Percentiles rank a stretch among this genome's conserved stretches.
These are phyloP conservation scores for Formica aserva DNA, from an alignment of 2,888 invertebrate genomes.

Conservation along the genomic window DNA sequence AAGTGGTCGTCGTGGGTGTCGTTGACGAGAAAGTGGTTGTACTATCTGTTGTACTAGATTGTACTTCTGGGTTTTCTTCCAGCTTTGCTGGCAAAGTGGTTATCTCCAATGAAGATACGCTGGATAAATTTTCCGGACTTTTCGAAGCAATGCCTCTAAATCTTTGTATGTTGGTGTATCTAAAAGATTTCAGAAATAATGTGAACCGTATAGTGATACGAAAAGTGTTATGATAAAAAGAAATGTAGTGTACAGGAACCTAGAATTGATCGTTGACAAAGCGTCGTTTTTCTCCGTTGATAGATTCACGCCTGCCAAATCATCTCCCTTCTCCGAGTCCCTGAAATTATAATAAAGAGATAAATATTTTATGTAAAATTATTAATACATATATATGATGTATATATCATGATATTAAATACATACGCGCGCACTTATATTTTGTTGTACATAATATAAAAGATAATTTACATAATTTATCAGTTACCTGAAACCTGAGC, in stretches of 20 bases:
- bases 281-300: constrained; percentile 57
- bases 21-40: not conserved
- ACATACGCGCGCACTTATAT: not conserved
- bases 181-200: constrained; percentile 60
- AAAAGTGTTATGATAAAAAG: not conserved
- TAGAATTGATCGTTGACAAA: constrained; percentile 77
- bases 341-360: constrained; percentile 30
- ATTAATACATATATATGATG: not conserved
- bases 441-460: not conserved
- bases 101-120: constrained; percentile 10
- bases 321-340: constrained; percentile 19
- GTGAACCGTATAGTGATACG: not conserved
- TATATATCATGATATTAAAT: not conserved
- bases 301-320: constrained; percentile 19
- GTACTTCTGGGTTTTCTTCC: not conserved
- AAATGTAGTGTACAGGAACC: constrained; percentile 68
- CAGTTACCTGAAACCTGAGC: constrained; percentile 26
- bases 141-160: constrained; percentile 82
- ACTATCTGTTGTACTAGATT: not conserved
- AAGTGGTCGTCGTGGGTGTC: constrained; percentile 4
- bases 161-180: constrained; percentile 85
- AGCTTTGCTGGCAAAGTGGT: not conserved
- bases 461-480: not conserved
- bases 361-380: not conserved
- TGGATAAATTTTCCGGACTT: constrained; percentile 36